Percentiles rank a stretch among this genome's conserved stretches.
These are phyloP conservation scores for Nemurella pictetii DNA, from an alignment of 2,888 invertebrate species.

Conservation along the genomic window DNA sequence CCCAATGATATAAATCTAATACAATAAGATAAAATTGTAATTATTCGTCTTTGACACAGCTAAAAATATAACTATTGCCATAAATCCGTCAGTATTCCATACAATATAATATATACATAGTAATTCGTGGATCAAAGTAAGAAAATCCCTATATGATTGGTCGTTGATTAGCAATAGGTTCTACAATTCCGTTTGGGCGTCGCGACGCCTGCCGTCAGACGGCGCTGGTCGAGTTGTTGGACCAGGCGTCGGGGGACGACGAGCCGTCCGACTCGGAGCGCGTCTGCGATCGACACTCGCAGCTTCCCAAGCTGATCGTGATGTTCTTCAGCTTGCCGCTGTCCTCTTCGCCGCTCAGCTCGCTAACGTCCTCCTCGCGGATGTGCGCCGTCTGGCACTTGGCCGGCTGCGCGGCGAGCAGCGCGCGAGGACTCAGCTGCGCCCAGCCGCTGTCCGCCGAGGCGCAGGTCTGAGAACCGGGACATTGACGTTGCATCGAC, in stretches of 20 bases:
- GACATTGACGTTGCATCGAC: background rate
- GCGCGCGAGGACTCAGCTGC: constrained; percentile 44
- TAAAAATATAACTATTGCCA: background rate
- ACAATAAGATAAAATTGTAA: too few relatives aligned
- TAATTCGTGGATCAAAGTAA: too few relatives aligned
- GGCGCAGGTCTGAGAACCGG: constrained; percentile 4
- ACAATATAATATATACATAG: too few relatives aligned
- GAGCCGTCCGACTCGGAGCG: background rate
- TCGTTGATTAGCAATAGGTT: background rate
- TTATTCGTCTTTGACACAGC: too few relatives aligned
- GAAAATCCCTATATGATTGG: background rate
- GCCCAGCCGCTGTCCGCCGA: constrained; percentile 43
- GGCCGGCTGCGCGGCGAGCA: constrained; percentile 37
- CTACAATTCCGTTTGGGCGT: too few relatives aligned
- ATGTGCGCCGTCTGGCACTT: constrained; percentile 39
- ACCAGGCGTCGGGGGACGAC: constrained; percentile 13
- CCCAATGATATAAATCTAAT: too few relatives aligned
- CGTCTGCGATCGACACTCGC: background rate
- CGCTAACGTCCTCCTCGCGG: constrained; percentile 42
- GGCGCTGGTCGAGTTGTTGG: constrained; percentile 21
- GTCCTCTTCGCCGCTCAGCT: constrained; percentile 48
- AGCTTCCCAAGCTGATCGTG: constrained; percentile 49
- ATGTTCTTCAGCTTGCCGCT: constrained; percentile 54
- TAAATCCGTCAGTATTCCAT: background rate
- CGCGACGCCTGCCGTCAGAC: constrained; percentile 2